These are phyloP conservation scores for Aphidius ervi DNA, from an alignment of 1,140 invertebrate species.

Conservation along the genomic window DNA sequence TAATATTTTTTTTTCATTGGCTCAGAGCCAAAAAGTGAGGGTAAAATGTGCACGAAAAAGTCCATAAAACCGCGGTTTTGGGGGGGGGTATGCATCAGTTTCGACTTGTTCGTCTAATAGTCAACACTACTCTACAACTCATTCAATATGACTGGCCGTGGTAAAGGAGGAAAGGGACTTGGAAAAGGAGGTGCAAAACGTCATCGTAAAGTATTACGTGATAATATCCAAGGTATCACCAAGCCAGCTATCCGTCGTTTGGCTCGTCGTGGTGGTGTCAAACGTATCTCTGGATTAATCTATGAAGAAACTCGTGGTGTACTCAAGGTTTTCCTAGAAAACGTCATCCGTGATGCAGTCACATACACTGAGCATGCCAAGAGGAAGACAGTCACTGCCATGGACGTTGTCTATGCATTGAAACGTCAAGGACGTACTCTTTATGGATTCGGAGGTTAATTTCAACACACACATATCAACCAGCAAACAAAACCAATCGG, in stretches of 20 bases:
- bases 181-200: constrained; percentile 3
- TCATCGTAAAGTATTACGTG: background rate
- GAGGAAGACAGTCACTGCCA: background rate
- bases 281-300: constrained; percentile 4
- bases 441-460: background rate
- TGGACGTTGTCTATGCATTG: constrained; percentile 3
- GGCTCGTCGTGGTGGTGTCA: background rate
- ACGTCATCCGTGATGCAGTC: constrained; percentile 7
- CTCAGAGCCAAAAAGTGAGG: no score
- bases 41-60: no score
- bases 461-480: no score
- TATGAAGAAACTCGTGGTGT: constrained; percentile 4
- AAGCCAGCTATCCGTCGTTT: constrained; percentile 7
- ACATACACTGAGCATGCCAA: constrained; percentile 1
- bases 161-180: background rate
- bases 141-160: background rate
- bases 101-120: background rate
- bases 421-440: constrained; percentile 8
- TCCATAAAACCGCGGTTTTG: no score
- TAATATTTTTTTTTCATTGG: no score
- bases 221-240: constrained; percentile 6
- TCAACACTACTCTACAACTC: background rate
- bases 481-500: no score
- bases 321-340: background rate
- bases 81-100: no score